A percentile compares a stretch with the other conserved stretches of the same genome.
phyloP scores from a whole-genome alignment of 2,113 vertebrate genomes.

The Planiliza haematocheilus region DNA sequence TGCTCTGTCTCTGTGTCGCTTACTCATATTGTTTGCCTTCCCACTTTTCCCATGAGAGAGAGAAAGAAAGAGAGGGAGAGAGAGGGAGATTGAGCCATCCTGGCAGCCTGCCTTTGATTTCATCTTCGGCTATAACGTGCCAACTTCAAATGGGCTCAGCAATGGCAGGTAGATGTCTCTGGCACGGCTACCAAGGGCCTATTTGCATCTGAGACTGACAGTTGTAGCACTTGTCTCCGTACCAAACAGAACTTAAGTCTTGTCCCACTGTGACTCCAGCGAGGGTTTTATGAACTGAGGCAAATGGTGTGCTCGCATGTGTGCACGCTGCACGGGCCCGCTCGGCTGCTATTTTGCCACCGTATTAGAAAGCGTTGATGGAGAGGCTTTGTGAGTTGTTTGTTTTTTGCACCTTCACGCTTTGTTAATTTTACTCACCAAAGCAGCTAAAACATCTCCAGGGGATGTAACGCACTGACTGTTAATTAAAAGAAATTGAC shows the following conservation, averaged over 20 bases:
- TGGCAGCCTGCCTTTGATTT: conserved; percentile 65
- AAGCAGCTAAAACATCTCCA: conserved; percentile 10
- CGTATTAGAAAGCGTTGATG: conserved; percentile 14
- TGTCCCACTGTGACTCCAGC: conserved; percentile 19
- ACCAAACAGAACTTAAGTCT: conserved; percentile 36
- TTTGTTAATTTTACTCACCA: conserved; percentile 39
- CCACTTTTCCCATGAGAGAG: conserved; percentile 4
- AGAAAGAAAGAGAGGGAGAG: conserved; percentile 27
- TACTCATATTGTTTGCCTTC: not conserved
- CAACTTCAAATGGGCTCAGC: conserved; percentile 68
- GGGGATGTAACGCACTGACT: conserved; percentile 17
- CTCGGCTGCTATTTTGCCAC: conserved; percentile 11
- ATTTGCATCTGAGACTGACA: conserved; percentile 65
- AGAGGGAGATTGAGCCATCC: conserved; percentile 43
- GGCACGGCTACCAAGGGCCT: conserved; percentile 28
- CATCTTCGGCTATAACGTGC: conserved; percentile 59
- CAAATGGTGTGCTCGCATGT: not conserved
- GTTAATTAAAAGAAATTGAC: conserved; percentile 46
- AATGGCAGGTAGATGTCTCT: conserved; percentile 61
- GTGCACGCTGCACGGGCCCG: not conserved
- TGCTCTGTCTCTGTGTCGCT: conserved; percentile 6
- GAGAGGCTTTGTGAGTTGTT: conserved; percentile 26
- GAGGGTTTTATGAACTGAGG: conserved; percentile 26
- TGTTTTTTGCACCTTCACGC: conserved; percentile 18
- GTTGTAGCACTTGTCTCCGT: conserved; percentile 20